Evolutionary conservation across 2,888 invertebrate genomes (phyloP).

Genomic region (Machimus rusticus): DNA sequence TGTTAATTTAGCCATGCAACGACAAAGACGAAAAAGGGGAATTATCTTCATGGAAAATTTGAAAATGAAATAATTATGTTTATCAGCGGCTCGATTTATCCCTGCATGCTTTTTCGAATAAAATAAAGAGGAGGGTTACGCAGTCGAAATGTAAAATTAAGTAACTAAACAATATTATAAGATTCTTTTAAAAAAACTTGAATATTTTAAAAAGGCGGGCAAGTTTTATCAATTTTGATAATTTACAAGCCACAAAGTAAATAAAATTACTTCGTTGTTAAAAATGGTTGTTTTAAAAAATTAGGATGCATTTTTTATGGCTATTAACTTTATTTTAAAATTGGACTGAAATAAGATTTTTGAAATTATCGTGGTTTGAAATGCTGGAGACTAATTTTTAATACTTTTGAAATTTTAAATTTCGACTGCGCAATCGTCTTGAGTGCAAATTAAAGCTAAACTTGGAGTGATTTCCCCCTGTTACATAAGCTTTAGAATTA

Average conservation of each 20-base stretch:
- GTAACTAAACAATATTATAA: too few relatives aligned
- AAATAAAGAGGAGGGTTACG: neutral
- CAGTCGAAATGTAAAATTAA: neutral
- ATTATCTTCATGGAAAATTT: neutral
- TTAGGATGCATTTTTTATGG: too few relatives aligned
- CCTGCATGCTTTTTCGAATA: neutral
- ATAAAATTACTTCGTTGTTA: too few relatives aligned
- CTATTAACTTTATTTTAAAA: too few relatives aligned
- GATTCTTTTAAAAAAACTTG: too few relatives aligned
- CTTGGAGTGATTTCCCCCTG: neutral
- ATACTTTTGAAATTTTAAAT: neutral
- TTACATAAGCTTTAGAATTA: neutral
- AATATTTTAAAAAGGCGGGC: too few relatives aligned
- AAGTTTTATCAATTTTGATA: too few relatives aligned
- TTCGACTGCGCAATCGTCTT: neutral
- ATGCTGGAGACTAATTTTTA: too few relatives aligned
- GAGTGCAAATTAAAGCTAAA: neutral
- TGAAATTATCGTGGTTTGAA: too few relatives aligned
- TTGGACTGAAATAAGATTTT: too few relatives aligned
- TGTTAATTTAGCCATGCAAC: neutral
- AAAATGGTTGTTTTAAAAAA: too few relatives aligned
- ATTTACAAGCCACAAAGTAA: too few relatives aligned
- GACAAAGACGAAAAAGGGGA: neutral
- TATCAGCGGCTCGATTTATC: neutral
- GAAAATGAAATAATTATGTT: neutral